Conservation (phyloP, 2,113 vertebrate genomes). For the Mustela nigripes region DNA sequence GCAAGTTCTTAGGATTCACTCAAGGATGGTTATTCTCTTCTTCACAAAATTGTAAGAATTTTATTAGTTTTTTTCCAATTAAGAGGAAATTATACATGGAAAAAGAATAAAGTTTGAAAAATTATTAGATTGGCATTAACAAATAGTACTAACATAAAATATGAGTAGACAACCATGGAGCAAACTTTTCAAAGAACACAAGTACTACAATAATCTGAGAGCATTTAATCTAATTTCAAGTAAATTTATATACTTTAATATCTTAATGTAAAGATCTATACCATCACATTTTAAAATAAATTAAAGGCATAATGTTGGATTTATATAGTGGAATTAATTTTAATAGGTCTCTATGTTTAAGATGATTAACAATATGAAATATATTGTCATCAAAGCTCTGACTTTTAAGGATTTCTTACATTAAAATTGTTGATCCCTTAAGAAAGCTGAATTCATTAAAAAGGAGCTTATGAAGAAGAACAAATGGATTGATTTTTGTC, state of each 20-base stretch:
- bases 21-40: background rate
- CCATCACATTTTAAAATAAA: background rate
- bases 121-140: background rate
- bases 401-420: background rate
- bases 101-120: background rate
- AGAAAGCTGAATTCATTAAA: background rate
- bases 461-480: background rate
- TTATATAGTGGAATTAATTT: background rate
- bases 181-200: background rate
- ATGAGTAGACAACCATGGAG: background rate
- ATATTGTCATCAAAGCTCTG: background rate
- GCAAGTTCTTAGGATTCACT: background rate
- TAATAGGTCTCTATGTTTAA: background rate
- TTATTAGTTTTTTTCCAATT: background rate
- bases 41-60: background rate
- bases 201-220: background rate
- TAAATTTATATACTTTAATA: background rate
- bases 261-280: background rate
- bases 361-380: background rate
- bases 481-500: background rate
- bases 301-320: background rate
- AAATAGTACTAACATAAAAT: background rate
- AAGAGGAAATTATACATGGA: background rate
- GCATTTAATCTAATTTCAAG: background rate
- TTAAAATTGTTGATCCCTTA: conserved; percentile 4